Evolutionary conservation across 2,113 vertebrate species (phyloP).

Genomic region (Dascyllus trimaculatus): DNA sequence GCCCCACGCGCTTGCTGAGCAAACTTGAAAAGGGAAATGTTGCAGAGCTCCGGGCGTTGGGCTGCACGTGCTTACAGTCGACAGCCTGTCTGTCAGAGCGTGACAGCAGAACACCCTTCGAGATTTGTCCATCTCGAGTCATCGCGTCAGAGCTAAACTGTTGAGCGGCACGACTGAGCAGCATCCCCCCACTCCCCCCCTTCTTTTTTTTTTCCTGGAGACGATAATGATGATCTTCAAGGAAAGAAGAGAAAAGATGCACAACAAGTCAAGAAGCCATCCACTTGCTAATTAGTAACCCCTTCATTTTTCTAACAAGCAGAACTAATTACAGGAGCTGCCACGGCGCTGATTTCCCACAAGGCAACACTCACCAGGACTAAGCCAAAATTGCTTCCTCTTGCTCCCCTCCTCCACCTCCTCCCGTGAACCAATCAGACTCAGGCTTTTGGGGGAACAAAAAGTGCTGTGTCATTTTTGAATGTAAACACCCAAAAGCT

Average conservation of each 20-base stretch:
- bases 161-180: constrained; percentile 50
- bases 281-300: constrained; percentile 86
- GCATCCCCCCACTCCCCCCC: not conserved
- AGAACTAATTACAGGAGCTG: constrained; percentile 87
- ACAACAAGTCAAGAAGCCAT: constrained; percentile 82
- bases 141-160: constrained; percentile 51
- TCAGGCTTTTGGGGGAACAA: constrained; percentile 42
- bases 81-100: constrained; percentile 67
- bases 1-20: constrained; percentile 32
- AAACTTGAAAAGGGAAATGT: constrained; percentile 53
- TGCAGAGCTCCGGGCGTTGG: constrained; percentile 53
- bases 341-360: constrained; percentile 82
- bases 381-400: constrained; percentile 69
- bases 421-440: constrained; percentile 62
- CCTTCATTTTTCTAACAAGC: constrained; percentile 85
- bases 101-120: constrained; percentile 65
- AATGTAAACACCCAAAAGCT: constrained; percentile 36
- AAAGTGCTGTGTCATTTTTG: constrained; percentile 71
- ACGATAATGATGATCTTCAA: constrained; percentile 79
- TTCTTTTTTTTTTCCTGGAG: constrained; percentile 50
- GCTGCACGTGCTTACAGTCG: constrained; percentile 58
- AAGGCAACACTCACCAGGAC: constrained; percentile 76
- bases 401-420: constrained; percentile 17
- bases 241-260: constrained; percentile 70
- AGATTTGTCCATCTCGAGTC: constrained; percentile 70